Conservation (phyloP, 2,797 vertebrate genomes). For the Carapus acus region DNA sequence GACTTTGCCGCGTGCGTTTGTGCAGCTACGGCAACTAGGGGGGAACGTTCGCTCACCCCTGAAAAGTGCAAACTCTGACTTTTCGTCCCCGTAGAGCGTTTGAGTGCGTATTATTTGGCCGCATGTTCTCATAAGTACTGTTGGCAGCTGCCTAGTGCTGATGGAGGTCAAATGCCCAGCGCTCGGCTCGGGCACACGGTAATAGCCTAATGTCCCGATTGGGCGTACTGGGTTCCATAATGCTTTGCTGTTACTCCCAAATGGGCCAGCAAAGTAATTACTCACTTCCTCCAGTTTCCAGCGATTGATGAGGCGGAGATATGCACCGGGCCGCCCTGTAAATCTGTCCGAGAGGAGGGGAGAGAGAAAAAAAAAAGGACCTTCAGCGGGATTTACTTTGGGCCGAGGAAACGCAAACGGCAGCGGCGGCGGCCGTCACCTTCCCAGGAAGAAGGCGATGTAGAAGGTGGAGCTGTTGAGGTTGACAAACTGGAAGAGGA, state of each 20-base stretch:
- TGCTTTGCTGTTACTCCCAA: slow-evolving; percentile 26
- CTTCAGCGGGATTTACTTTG: neutral
- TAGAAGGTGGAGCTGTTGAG: slow-evolving; percentile 96
- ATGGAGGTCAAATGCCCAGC: slow-evolving; percentile 32
- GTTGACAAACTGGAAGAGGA: slow-evolving; percentile 95
- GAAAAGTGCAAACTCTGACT: slow-evolving; percentile 39
- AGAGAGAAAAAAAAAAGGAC: too few relatives aligned
- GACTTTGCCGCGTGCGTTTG: slow-evolving; percentile 25
- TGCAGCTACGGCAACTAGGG: slow-evolving; percentile 28
- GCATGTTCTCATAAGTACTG: slow-evolving; percentile 37
- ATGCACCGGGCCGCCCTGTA: slow-evolving; percentile 90
- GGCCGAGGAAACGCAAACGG: neutral
- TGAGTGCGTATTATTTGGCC: slow-evolving; percentile 32
- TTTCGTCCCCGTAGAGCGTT: slow-evolving; percentile 26
- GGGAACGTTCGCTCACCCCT: slow-evolving; percentile 43
- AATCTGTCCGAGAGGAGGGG: slow-evolving; percentile 70
- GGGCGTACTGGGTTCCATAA: slow-evolving; percentile 32
- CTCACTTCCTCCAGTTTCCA: slow-evolving; percentile 94
- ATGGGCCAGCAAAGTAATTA: slow-evolving; percentile 34
- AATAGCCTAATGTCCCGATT: slow-evolving; percentile 33
- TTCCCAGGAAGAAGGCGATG: slow-evolving; percentile 92
- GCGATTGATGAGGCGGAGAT: slow-evolving; percentile 88
- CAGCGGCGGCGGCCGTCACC: too few relatives aligned
- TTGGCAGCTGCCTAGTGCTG: slow-evolving; percentile 31
- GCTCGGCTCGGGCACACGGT: slow-evolving; percentile 7